These are phyloP conservation scores for Lagopus leucura DNA, from an alignment of 2,113 vertebrate species.

Conservation along the genomic window DNA sequence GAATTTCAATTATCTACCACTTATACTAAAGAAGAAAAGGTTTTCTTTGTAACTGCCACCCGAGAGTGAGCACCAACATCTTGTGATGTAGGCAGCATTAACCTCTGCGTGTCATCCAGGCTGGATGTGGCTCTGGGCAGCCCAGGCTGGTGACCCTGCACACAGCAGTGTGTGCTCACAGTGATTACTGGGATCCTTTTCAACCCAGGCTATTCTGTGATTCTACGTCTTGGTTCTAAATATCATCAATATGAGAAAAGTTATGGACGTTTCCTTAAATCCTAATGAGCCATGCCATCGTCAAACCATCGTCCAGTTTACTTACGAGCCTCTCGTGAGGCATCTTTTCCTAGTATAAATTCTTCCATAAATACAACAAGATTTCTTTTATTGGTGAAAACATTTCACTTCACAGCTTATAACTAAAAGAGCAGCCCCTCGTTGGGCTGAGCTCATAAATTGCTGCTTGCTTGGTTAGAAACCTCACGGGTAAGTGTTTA, in stretches of 20 bases:
- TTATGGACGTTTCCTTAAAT: background rate
- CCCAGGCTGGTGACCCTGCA: too few relatives aligned
- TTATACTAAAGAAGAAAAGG: background rate
- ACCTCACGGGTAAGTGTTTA: background rate
- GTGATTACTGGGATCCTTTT: too few relatives aligned
- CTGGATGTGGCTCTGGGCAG: too few relatives aligned
- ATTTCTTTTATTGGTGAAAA: background rate
- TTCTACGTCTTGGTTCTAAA: background rate
- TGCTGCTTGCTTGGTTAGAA: slow-evolving; percentile 22
- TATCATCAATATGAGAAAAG: background rate
- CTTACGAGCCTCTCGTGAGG: background rate
- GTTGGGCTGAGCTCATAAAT: background rate
- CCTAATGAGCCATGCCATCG: background rate
- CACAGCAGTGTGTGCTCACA: too few relatives aligned
- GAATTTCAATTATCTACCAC: background rate
- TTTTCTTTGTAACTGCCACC: background rate
- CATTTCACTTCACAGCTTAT: background rate
- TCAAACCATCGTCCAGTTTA: background rate
- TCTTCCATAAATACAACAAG: slow-evolving; percentile 21
- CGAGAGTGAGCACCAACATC: background rate
- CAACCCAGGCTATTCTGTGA: too few relatives aligned
- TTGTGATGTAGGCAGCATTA: background rate
- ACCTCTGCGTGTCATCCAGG: background rate
- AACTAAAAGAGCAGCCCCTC: background rate
- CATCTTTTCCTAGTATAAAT: background rate